Evolutionary conservation across 2,888 invertebrate genomes (phyloP).

Genomic region (Leucoptera coffeella): DNA sequence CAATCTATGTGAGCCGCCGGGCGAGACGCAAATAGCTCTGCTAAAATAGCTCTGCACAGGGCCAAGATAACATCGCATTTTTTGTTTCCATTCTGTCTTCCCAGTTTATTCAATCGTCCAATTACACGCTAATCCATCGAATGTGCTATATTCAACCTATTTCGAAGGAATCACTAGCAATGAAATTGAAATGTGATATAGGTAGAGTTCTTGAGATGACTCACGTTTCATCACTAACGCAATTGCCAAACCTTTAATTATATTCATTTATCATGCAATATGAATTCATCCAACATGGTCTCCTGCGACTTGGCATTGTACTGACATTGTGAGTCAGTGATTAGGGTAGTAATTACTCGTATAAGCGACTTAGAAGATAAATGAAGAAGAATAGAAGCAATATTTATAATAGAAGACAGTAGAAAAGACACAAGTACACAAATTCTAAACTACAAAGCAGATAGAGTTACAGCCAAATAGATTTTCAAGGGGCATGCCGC

Average conservation of each 20-base stretch:
- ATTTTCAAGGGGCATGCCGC: slow-evolving; percentile 35
- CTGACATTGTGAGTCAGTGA: too few relatives aligned
- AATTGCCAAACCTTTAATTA: slow-evolving; percentile 26
- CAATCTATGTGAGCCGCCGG: slow-evolving; percentile 42
- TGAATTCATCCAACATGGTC: slow-evolving; percentile 12
- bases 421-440: too few relatives aligned
- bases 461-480: slow-evolving; percentile 32
- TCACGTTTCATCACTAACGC: slow-evolving; percentile 16
- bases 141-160: too few relatives aligned
- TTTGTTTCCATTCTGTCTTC: slow-evolving; percentile 41
- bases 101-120: slow-evolving; percentile 15
- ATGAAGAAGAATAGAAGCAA: too few relatives aligned
- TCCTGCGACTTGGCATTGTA: too few relatives aligned
- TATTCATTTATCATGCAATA: slow-evolving; percentile 17
- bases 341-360: too few relatives aligned
- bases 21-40: slow-evolving; percentile 37
- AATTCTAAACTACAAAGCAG: slow-evolving; percentile 29
- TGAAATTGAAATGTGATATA: too few relatives aligned
- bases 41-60: slow-evolving; percentile 43
- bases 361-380: too few relatives aligned
- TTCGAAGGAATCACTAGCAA: too few relatives aligned
- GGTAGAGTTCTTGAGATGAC: too few relatives aligned
- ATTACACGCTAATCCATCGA: slow-evolving; percentile 1
- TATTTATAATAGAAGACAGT: too few relatives aligned
- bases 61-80: slow-evolving; percentile 44